phyloP scores from a whole-genome alignment of 2,113 vertebrate genomes.

The Upupa epops region DNA sequence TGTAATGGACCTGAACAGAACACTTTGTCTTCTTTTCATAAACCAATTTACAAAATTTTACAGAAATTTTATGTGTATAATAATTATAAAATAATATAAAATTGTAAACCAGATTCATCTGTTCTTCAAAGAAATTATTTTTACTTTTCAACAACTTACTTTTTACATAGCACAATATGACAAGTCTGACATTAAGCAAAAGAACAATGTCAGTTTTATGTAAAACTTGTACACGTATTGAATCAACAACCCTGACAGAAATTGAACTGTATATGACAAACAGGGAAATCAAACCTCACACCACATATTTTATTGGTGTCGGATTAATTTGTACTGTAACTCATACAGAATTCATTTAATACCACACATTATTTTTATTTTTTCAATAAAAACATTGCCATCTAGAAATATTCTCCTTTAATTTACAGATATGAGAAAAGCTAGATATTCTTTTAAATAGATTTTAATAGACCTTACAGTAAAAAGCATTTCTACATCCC shows the following conservation, averaged over 20 bases:
- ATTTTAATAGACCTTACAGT: background rate
- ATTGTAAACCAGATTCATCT: background rate
- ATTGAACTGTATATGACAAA: background rate
- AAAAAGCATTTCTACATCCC: background rate
- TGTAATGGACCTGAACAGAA: background rate
- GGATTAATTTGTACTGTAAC: background rate
- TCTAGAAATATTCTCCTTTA: background rate
- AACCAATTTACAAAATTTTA: background rate
- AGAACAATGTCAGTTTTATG: background rate
- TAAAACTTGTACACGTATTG: background rate
- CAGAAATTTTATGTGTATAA: background rate
- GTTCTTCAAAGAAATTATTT: background rate
- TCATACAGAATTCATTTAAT: background rate
- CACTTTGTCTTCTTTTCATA: background rate
- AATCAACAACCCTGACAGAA: background rate
- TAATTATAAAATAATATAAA: background rate
- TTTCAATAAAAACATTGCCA: background rate
- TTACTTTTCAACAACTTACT: background rate
- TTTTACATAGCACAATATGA: background rate
- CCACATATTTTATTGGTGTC: background rate
- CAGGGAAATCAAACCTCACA: background rate
- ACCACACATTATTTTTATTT: background rate
- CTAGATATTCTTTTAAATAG: background rate
- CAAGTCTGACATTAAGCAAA: background rate
- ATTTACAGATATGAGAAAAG: background rate